Base-by-base conservation (phyloP, 2,888 invertebrate species). In the Coecobrya sp. region DNA sequence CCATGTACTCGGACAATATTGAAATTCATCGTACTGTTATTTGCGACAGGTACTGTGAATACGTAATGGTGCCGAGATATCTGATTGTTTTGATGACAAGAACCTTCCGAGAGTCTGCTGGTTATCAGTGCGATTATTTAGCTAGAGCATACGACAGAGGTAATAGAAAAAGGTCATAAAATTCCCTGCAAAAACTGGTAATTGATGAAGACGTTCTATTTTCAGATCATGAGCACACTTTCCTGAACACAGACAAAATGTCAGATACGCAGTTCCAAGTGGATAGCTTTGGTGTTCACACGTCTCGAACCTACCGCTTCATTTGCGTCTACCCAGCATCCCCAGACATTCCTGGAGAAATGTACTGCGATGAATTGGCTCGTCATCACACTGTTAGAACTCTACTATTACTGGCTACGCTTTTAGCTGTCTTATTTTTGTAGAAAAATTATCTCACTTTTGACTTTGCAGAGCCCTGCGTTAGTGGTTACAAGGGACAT, bases 291-390 rank as follows among this genome's bases (percentile, higher is more conserved):
- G 91, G 91, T 30, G 81, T 81, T 5, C 86, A 91, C 45, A 87
- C 91, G 27, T 91, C 86, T 59, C 62, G 91, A 59, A 91, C 87
- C 0, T 91, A 82, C 19, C 19, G 87, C 7, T 19, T 91, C 55
- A n/a, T 91, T 59, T 91, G 91, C 8, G 85, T 93, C n/a, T 93
- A 92, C 25, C 86, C 93, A 5, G 27, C 86, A 0, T n/a, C 49
- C 0, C 36, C 52, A 30, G 86, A 86, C 8, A 86, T 93, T 65
- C 93, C 93, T 11, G 92, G 62, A n/a, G 86, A 92, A 92, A 68
- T 92, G 1, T 93, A 93, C 27, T 92, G 93, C 45, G 68, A 92
- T 30, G 92, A 92, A 45, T 36, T 93, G 4, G 65, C 79, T 70
- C 91, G 88, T 27, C 88, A 91, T 55, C 81, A 86, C 36, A 86